Base-by-base conservation (phyloP, 2,113 vertebrate species). In the Vanacampus margaritifer region DNA sequence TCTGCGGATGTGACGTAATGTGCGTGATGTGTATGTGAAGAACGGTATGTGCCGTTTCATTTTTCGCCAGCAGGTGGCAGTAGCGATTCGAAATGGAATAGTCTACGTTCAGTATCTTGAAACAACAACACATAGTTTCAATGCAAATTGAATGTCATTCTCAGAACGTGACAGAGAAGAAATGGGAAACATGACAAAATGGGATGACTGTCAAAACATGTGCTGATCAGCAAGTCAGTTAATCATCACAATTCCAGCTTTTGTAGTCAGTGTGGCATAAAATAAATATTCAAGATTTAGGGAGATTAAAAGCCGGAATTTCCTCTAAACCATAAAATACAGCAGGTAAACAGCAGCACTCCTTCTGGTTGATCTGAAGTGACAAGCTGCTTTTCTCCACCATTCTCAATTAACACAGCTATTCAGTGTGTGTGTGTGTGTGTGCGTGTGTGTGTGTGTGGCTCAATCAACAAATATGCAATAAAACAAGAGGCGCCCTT, bases 401-500 rank as follows among this genome's bases (percentile, higher is more conserved):
- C 43, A 53, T 12, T 59, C 19, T 51, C 51, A 74, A 67, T 21
- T 59, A 51, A 72, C 59, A 69, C 54, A 72, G 48, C 24, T 41
- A 56, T 64, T 65, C 51, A 51, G 19, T 69, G 26, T 59, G 36
- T 69, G 36, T 41, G 26, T n/a, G 57, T 24, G 54, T 72, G 43
- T 46, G 26, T 67, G 37, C 26, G 36, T 12, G 24, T 43, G 53
- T 41, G 62, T 28, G 41, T 50, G 58, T 36, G 35, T 67, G 36
- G 41, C 58, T 56, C 78, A 72, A 80, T 60, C 83, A 75, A 71
- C 78, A 77, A 83, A 80, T 80, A 80, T 48, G 56, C 77, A 73
- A 50, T 76, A 76, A 83, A 86, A 86, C 74, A 79, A 76, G 79
- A 86, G 77, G 84, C 75, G 67, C 36, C 79, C 76, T 74, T 68